phyloP scores from a whole-genome alignment of 2,113 vertebrate species.

The Craseonycteris thonglongyai region DNA sequence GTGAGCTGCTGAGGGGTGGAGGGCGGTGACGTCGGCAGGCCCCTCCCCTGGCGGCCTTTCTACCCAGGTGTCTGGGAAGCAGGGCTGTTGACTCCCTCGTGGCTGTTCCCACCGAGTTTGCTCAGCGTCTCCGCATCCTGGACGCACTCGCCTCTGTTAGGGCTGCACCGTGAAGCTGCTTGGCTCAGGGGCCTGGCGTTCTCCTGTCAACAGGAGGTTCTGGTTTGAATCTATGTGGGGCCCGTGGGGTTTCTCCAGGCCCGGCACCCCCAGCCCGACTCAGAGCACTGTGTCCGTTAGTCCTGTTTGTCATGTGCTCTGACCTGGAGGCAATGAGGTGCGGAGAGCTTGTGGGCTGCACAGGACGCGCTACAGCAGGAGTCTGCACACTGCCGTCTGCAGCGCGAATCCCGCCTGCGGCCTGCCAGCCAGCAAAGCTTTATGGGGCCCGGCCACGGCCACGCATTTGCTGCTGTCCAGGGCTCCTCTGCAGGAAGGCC shows the following conservation, averaged over 20 bases:
- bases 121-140: not conserved
- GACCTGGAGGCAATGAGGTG: not conserved
- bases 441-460: not conserved
- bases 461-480: fast-evolving
- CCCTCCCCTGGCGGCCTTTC: not conserved
- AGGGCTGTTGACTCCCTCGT: not conserved
- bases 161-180: not conserved
- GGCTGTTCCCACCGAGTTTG: no score
- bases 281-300: fast-evolving
- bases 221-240: not conserved
- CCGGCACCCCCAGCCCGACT: no score
- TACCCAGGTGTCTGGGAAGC: not conserved
- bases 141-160: fast-evolving
- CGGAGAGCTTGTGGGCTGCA: not conserved
- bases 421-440: not conserved
- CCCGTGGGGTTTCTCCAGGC: not conserved
- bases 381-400: not conserved
- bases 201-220: not conserved
- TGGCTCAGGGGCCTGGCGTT: not conserved
- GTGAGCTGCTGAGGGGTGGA: not conserved
- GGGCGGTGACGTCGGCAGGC: not conserved
- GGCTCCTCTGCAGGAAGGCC: fast-evolving
- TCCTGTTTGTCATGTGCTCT: fast-evolving
- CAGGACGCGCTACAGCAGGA: not conserved
- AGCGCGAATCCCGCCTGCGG: no score